Percentiles rank a stretch among this genome's conserved stretches.
These are phyloP conservation scores for Pseudotriccus pelzelni DNA, from an alignment of 2,797 vertebrate genomes.

Conservation along the genomic window DNA sequence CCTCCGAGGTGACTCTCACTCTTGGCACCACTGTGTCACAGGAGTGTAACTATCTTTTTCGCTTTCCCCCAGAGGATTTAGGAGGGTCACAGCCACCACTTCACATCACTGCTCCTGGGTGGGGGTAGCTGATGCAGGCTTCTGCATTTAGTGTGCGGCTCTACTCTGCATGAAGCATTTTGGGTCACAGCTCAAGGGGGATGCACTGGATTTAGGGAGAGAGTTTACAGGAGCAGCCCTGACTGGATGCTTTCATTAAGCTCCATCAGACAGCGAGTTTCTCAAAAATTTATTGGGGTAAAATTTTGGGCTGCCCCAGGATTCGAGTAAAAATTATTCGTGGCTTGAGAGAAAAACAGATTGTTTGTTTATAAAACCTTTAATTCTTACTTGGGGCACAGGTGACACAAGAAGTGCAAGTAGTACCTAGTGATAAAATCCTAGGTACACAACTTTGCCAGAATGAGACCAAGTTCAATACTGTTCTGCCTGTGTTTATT, in stretches of 20 bases:
- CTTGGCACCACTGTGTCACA: rapidly evolving
- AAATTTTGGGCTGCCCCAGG: neutral
- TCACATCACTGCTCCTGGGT: neutral
- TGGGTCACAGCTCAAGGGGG: rapidly evolving
- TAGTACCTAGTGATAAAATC: neutral
- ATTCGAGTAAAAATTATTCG: rapidly evolving
- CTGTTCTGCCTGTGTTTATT: neutral
- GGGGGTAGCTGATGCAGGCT: neutral
- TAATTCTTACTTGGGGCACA: neutral
- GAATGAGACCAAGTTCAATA: neutral
- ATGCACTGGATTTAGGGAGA: rapidly evolving
- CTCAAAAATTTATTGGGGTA: neutral
- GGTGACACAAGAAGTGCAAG: neutral
- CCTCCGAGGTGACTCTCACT: rapidly evolving
- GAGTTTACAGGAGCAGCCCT: rapidly evolving
- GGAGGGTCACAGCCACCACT: neutral
- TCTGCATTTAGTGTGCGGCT: neutral
- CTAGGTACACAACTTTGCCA: neutral
- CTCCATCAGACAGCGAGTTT: neutral
- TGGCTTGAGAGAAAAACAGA: neutral
- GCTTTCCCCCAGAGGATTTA: neutral
- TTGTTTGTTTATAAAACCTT: neutral
- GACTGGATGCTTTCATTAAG: neutral
- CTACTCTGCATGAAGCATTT: neutral
- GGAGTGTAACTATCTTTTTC: neutral